Conservation (phyloP, 92 coral and sea anemone genomes). For the Umimayanthus chanpuru region DNA sequence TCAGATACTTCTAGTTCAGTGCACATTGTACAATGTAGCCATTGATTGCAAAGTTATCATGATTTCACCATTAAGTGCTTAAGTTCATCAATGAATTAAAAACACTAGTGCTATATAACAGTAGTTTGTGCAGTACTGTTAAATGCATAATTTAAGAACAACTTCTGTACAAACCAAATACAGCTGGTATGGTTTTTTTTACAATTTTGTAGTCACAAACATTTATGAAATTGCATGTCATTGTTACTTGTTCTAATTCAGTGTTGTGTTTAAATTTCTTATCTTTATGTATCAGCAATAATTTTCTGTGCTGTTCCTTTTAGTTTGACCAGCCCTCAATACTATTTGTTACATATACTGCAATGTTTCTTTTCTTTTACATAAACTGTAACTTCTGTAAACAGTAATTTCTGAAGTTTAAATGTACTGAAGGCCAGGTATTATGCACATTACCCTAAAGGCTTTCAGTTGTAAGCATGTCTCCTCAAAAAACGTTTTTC, state of each 20-base stretch:
- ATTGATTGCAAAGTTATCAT: background rate
- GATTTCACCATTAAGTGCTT: background rate
- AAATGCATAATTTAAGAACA: too few relatives aligned
- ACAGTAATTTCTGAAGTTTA: too few relatives aligned
- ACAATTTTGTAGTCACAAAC: background rate
- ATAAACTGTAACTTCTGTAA: too few relatives aligned
- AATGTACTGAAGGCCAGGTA: too few relatives aligned
- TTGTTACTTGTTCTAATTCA: background rate
- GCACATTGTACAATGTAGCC: background rate
- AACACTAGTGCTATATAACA: background rate
- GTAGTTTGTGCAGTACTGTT: background rate
- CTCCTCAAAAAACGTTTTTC: too few relatives aligned
- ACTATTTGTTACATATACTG: too few relatives aligned
- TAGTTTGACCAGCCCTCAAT: too few relatives aligned
- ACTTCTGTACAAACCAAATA: too few relatives aligned
- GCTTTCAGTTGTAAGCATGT: too few relatives aligned
- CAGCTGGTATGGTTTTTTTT: background rate
- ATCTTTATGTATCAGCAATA: background rate
- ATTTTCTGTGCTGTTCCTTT: too few relatives aligned
- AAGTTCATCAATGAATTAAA: background rate
- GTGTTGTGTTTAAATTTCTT: background rate
- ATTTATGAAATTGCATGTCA: background rate
- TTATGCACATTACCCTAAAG: too few relatives aligned
- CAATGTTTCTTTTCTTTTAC: too few relatives aligned
- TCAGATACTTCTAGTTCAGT: background rate